Conservation (phyloP, 2,797 vertebrate genomes). For the Poeciliopsis paucimaculata region DNA sequence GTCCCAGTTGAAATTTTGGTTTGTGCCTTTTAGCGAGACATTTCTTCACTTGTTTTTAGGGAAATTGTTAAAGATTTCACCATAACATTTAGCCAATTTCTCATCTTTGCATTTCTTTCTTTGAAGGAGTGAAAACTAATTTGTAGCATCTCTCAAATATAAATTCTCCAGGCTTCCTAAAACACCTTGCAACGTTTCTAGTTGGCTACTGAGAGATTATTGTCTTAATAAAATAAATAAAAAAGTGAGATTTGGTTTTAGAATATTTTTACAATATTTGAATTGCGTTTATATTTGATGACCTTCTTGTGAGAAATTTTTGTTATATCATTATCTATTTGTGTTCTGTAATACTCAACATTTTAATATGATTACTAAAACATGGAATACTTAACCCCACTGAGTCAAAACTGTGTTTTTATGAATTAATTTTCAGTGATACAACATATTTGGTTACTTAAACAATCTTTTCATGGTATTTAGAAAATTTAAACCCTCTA, state of each 20-base stretch:
- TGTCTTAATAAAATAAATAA: background rate
- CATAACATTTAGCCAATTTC: background rate
- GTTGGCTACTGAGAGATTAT: background rate
- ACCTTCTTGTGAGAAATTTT: no score
- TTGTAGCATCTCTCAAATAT: background rate
- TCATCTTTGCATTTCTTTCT: background rate
- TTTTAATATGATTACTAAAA: background rate
- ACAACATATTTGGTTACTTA: background rate
- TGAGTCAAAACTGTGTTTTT: background rate
- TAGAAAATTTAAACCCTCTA: background rate
- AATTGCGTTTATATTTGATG: no score
- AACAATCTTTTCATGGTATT: background rate
- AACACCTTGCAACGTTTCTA: background rate
- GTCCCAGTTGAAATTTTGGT: background rate
- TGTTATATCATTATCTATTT: background rate
- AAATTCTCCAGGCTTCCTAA: background rate
- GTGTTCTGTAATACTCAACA: background rate
- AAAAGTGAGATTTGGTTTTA: no score
- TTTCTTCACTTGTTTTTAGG: no score
- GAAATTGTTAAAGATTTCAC: no score
- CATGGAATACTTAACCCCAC: background rate
- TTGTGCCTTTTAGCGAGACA: background rate
- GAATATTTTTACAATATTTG: no score
- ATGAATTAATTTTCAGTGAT: background rate
- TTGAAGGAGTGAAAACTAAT: background rate